These are phyloP conservation scores for Bibio marci DNA, from an alignment of 2,888 invertebrate genomes.

Conservation along the genomic window DNA sequence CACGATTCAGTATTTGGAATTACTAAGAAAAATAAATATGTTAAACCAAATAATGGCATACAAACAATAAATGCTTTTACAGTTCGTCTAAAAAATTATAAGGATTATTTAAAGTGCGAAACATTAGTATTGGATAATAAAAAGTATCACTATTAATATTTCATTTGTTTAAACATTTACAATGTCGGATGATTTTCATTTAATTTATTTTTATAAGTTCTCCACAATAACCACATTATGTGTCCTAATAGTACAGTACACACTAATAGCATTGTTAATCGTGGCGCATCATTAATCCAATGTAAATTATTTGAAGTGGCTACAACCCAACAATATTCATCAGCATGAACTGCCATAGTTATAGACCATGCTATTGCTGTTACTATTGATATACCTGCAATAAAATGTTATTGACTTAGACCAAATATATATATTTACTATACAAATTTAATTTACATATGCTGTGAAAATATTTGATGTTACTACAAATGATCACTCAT, in stretches of 20 bases:
- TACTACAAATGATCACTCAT: no score
- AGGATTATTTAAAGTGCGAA: neutral
- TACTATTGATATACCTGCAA: conserved; percentile 28
- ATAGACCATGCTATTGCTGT: conserved; percentile 39
- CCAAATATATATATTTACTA: no score
- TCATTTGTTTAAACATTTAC: conserved; percentile 7
- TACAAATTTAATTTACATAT: no score
- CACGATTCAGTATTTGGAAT: conserved; percentile 34
- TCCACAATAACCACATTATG: conserved; percentile 43
- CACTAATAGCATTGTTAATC: conserved; percentile 36
- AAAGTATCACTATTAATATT: no score
- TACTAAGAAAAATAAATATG: conserved; percentile 43
- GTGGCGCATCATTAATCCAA: conserved; percentile 42
- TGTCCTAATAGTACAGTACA: conserved; percentile 44
- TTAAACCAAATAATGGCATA: conserved; percentile 51
- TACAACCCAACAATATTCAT: conserved; percentile 43
- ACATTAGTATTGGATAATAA: neutral
- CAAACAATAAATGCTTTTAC: conserved; percentile 47
- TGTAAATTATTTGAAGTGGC: conserved; percentile 36
- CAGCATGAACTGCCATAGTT: conserved; percentile 31
- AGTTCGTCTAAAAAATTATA: conserved; percentile 36
- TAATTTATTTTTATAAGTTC: conserved; percentile 35
- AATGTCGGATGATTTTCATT: conserved; percentile 8
- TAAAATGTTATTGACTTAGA: no score
- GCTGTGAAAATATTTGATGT: no score